Evolutionary conservation across 2,888 invertebrate genomes (phyloP).

Genomic region (Leptinotarsa haldemani): DNA sequence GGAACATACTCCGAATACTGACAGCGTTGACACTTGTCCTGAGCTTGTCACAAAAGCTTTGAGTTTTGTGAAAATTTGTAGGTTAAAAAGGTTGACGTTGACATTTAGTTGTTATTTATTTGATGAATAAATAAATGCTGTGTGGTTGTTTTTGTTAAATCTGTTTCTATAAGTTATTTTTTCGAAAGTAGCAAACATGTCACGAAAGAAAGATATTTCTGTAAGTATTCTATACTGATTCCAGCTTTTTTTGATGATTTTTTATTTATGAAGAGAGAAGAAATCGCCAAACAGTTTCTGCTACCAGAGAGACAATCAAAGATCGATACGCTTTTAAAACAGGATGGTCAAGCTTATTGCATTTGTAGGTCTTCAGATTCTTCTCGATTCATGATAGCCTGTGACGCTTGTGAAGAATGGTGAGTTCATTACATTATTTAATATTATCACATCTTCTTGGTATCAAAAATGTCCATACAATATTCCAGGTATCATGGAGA

Average conservation of each 20-base stretch:
- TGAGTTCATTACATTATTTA: slow-evolving; percentile 35
- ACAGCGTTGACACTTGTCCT: too few relatives aligned
- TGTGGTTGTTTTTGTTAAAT: too few relatives aligned
- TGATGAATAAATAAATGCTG: too few relatives aligned
- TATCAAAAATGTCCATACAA: background rate
- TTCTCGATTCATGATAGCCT: slow-evolving; percentile 96
- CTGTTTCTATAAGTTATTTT: too few relatives aligned
- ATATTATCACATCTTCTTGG: background rate
- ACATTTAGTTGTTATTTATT: too few relatives aligned
- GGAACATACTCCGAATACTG: too few relatives aligned
- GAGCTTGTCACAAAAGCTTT: too few relatives aligned
- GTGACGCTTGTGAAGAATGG: slow-evolving; percentile 98
- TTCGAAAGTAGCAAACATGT: slow-evolving; percentile 34
- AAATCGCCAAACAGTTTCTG: slow-evolving; percentile 90
- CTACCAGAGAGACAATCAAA: slow-evolving; percentile 91
- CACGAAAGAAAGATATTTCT: slow-evolving; percentile 50
- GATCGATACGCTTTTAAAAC: slow-evolving; percentile 86
- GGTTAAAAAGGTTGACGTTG: too few relatives aligned
- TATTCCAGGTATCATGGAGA: slow-evolving; percentile 85
- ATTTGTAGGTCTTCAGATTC: slow-evolving; percentile 95
- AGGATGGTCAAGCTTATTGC: slow-evolving; percentile 94
- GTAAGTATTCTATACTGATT: slow-evolving; percentile 38
- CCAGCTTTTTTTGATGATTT: background rate
- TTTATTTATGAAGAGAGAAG: slow-evolving; percentile 75
- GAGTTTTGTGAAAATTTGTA: too few relatives aligned